phyloP scores from a whole-genome alignment of 1,140 invertebrate species.

The Camponotus floridanus region DNA sequence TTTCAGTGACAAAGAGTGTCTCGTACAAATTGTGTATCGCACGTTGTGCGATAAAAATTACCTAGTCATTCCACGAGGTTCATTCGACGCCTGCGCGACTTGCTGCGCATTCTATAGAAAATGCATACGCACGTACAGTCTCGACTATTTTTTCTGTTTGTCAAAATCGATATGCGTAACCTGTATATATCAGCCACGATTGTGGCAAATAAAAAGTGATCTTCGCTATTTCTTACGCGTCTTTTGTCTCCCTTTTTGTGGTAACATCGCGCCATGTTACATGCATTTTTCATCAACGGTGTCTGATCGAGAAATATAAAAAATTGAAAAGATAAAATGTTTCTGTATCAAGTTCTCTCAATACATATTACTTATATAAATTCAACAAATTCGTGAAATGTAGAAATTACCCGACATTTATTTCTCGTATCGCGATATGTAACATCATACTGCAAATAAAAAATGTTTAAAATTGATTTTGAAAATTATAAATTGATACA shows the following conservation, averaged over 20 bases:
- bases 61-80: not conserved
- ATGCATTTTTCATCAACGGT: not conserved
- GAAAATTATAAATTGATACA: not conserved
- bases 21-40: not conserved
- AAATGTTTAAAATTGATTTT: not conserved
- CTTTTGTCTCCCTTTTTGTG: not conserved
- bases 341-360: not conserved
- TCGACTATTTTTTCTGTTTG: constrained; percentile 69
- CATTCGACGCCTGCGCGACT: not conserved
- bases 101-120: constrained; percentile 57
- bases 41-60: constrained; percentile 25
- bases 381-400: not conserved
- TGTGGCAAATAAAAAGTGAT: constrained; percentile 40
- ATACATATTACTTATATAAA: not conserved
- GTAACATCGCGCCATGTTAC: not conserved
- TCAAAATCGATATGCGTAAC: constrained; percentile 67
- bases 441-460: not conserved
- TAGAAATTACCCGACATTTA: not conserved
- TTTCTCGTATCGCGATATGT: not conserved
- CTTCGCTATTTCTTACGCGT: not conserved
- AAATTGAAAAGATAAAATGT: not conserved
- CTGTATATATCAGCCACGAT: constrained; percentile 61
- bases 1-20: constrained; percentile 3
- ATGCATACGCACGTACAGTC: not conserved
- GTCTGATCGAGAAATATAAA: not conserved